phyloP scores from a whole-genome alignment of 1,140 invertebrate species.

The Halesus radiatus region DNA sequence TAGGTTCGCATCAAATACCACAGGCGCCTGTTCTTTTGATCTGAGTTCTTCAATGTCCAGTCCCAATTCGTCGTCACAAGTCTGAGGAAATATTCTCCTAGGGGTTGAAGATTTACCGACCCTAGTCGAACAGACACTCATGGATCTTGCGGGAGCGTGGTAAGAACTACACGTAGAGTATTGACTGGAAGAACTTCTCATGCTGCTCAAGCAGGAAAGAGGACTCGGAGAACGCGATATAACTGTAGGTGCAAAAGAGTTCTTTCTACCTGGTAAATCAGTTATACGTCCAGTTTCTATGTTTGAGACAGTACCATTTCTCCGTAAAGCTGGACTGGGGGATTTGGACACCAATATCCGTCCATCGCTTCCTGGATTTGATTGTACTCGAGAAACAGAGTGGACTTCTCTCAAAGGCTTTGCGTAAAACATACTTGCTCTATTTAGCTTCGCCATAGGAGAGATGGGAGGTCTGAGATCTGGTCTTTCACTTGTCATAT shows the following conservation, averaged over 20 bases:
- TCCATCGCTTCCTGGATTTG: slow-evolving; percentile 42
- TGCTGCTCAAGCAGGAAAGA: slow-evolving; percentile 64
- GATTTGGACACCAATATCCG: slow-evolving; percentile 62
- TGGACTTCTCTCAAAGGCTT: slow-evolving; percentile 67
- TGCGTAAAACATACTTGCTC: slow-evolving; percentile 59
- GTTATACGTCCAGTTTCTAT: slow-evolving; percentile 69
- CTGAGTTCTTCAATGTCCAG: slow-evolving; percentile 71
- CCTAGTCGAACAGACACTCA: slow-evolving; percentile 65
- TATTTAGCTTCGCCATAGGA: slow-evolving; percentile 52
- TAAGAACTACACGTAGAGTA: slow-evolving; percentile 68
- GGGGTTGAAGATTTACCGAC: slow-evolving; percentile 68
- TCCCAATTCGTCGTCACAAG: slow-evolving; percentile 62
- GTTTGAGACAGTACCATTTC: slow-evolving; percentile 60
- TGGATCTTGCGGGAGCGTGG: slow-evolving; percentile 62
- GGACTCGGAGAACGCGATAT: slow-evolving; percentile 64
- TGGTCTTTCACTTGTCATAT: slow-evolving; percentile 60
- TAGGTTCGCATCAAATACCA: slow-evolving; percentile 85
- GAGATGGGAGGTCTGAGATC: slow-evolving; percentile 56
- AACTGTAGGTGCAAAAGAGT: slow-evolving; percentile 47
- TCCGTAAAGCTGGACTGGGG: slow-evolving; percentile 64
- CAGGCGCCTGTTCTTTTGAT: slow-evolving; percentile 78
- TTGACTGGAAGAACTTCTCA: slow-evolving; percentile 63
- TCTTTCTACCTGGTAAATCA: slow-evolving; percentile 64
- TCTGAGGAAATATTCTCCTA: slow-evolving; percentile 77
- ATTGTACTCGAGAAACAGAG: slow-evolving; percentile 60